Conservation (phyloP, 2,888 invertebrate genomes). For the Drosophila ustulata region DNA sequence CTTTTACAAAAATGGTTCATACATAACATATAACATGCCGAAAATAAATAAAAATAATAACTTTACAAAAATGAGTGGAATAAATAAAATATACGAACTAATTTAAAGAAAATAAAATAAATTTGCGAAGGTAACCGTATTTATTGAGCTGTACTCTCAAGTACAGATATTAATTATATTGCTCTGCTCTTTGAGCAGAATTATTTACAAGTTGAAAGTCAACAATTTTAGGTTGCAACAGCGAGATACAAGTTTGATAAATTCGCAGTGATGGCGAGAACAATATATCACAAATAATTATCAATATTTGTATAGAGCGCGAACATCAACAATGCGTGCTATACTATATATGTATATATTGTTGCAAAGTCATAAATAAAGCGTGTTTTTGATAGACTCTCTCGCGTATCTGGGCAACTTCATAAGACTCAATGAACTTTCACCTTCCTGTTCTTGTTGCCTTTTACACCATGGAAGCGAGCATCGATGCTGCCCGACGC, state of each 20-base stretch:
- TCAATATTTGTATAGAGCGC: slow-evolving; percentile 16
- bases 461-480: background rate
- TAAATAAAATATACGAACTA: too few relatives aligned
- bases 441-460: slow-evolving; percentile 19
- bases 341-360: background rate
- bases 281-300: slow-evolving; percentile 25
- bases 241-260: slow-evolving; percentile 13
- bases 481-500: slow-evolving; percentile 9
- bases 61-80: too few relatives aligned
- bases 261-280: slow-evolving; percentile 10
- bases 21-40: too few relatives aligned
- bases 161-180: too few relatives aligned
- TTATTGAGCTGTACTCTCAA: too few relatives aligned
- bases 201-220: too few relatives aligned
- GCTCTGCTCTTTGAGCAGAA: too few relatives aligned
- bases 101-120: too few relatives aligned
- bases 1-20: too few relatives aligned
- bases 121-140: too few relatives aligned
- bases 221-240: background rate
- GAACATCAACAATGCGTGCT: slow-evolving; percentile 32
- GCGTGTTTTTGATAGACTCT: slow-evolving; percentile 7
- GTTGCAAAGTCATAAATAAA: slow-evolving; percentile 45
- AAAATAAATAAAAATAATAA: too few relatives aligned
- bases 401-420: slow-evolving; percentile 16
- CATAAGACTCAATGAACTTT: slow-evolving; percentile 39